Base-by-base conservation (phyloP, 53 echinoderm and acorn worm species). In the Glandiceps talaboti region DNA sequence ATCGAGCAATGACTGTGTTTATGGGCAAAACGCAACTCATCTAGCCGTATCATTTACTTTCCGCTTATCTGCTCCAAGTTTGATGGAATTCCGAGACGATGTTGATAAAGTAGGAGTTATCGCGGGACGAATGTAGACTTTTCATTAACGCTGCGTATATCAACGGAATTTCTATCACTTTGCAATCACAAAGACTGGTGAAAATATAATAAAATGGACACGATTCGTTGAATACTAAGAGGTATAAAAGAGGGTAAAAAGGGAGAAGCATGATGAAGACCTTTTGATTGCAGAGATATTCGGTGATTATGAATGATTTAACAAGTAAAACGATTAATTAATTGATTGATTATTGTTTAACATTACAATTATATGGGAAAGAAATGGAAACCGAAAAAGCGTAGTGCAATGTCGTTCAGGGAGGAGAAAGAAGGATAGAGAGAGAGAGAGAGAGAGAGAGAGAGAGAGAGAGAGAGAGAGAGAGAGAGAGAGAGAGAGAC, bases 381-480 rank as follows among this genome's bases (percentile, higher is more conserved):
- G n/a, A n/a, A n/a, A n/a, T n/a, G n/a, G n/a, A n/a, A n/a, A n/a
- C n/a, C n/a, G n/a, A n/a, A n/a, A n/a, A n/a, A n/a, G n/a, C n/a
- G n/a, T n/a, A n/a, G n/a, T n/a, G n/a, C n/a, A n/a, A n/a, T n/a
- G n/a, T n/a, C n/a, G n/a, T n/a, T n/a, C n/a, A 73, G 30, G 26
- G 26, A 30, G 30, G 32, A 31, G 75, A 26, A 75, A 28, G 32
- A 75, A 28, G 26, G 73, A 27, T 14, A 73, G 81, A 73, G 29
- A 31, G 72, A 30, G 74, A 73, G 74, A 31, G 31, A 30, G 74
- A 73, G 30, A 30, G 30, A 30, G 74, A 73, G 74, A 30, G 30
- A 64, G 81, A 28, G 74, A 31, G 72, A 64, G 81, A 73, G 74
- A 81, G 81, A 64, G 30, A 30, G 81, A 81, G 74, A 64, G 30